Evolutionary conservation across 2,888 invertebrate genomes (phyloP), one percentile per base, ranked within the genome.

Genomic region (Scaptomyza reducta): DNA sequence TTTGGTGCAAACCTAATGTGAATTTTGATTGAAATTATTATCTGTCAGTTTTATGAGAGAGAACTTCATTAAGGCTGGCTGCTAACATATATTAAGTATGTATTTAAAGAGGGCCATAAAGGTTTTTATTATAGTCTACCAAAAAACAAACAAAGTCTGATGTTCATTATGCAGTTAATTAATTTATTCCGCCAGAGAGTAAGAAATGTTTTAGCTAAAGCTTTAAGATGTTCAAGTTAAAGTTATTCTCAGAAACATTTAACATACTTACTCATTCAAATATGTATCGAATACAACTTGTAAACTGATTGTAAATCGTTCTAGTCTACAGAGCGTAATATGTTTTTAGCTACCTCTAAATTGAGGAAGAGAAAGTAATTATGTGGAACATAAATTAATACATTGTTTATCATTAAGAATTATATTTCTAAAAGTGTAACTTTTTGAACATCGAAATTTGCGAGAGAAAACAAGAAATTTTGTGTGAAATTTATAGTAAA

Each of bases 401-500:
- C 54, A 47, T 60, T 60, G 67, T 70, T 49, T 16, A 38, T 9
- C 35, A 46, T 18, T 40, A 56, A 77, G 64, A 57, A 70, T 58
- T 55, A 45, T 50, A 45, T 33, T 57, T 35, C 50, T 49, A 64
- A 46, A 50, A 58, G 41, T 61, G 40, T 41, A 57, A 35, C 25
- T 47, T 47, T 47, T 47, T 42, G 33, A 40, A 47, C 6, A 38
- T 31, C 40, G 42, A 73, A 27, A 44, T 68, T 63, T 57, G 60
- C 65, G n/a, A 56, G 45, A 56, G 51, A 40, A 47, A 49, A 42
- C 55, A 69, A 16, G 1, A 60, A 66, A 64, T 10, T 46, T 58
- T 66, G 64, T 66, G 58, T 27, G 27, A 72, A 62, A 68, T n/a
- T n/a, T n/a, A 53, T 51, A 53, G 40, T 46, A 50, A 42, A 68